Evolutionary conservation across 2,888 invertebrate genomes (phyloP), one percentile per base, ranked within the genome.

Genomic region (Phania funesta): DNA sequence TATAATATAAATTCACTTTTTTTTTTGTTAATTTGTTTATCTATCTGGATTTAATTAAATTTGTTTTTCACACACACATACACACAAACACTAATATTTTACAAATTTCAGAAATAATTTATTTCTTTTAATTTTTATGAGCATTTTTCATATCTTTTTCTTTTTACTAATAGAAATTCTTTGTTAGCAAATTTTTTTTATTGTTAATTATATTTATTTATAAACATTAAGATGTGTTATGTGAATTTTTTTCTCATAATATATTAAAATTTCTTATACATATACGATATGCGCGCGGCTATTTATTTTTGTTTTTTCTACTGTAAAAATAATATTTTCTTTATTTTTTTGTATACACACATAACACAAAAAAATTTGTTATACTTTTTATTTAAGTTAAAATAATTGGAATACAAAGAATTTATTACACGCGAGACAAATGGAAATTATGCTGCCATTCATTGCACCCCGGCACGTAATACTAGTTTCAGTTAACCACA

Each of bases 391-490:
- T 84, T 84, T 84, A 84, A 78, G 64, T 68, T 79, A 67, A 80
- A 74, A 74, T 56, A 76, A 80, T 81, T 77, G 77, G 73, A 67
- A 67, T 65, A 76, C 56, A 67, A 75, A 56, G 58, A 65, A 85
- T 84, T 84, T 80, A 81, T 84, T 86, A 84, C 83, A 84, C 85
- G 85, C 85, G 86, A 85, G 85, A 86, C 85, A 84, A 85, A 84
- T 85, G 84, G 85, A 85, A 82, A 86, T 87, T 87, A 85, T 86
- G 86, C 87, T 85, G 79, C 86, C 87, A 89, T 89, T 89, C 89
- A 89, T 87, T 87, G 89, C 89, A 87, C 87, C 89, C 89, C 90
- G 89, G 89, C 89, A 89, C 88, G 89, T 89, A 89, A 89, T 87
- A 89, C 89, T 89, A 89, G 86, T 89, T 82, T 87, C 87, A 86